Conservation (phyloP, 2,797 vertebrate genomes). For the Pangasius krempfi region DNA sequence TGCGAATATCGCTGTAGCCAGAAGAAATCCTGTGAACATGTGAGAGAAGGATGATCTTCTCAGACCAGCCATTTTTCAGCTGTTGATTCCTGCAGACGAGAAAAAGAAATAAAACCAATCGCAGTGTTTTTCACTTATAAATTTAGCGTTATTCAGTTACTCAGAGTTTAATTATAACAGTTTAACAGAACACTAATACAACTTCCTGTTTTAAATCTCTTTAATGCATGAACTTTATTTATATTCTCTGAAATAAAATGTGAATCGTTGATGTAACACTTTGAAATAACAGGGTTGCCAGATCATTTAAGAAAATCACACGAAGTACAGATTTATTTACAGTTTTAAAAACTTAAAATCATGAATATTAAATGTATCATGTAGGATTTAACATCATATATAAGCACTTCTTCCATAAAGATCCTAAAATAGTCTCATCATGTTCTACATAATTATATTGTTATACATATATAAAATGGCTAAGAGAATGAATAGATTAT, state of each 20-base stretch:
- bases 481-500: neutral
- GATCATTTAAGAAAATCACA: neutral
- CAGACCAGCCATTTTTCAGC: slow-evolving; percentile 48
- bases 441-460: neutral
- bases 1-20: slow-evolving; percentile 50
- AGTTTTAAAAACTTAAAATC: neutral
- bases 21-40: slow-evolving; percentile 43
- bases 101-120: neutral
- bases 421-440: neutral
- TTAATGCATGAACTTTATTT: neutral
- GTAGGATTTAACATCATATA: neutral
- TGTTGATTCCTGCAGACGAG: slow-evolving; percentile 12
- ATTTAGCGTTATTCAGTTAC: neutral
- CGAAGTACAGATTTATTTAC: neutral
- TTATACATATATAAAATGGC: neutral
- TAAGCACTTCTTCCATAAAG: neutral
- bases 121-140: neutral
- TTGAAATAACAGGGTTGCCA: neutral
- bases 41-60: slow-evolving; percentile 38
- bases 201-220: neutral
- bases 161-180: neutral
- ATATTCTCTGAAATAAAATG: neutral
- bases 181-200: neutral
- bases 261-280: neutral
- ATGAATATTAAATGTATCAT: neutral